Conservation (phyloP, 2,797 vertebrate species). For the Cottoperca gobio region DNA sequence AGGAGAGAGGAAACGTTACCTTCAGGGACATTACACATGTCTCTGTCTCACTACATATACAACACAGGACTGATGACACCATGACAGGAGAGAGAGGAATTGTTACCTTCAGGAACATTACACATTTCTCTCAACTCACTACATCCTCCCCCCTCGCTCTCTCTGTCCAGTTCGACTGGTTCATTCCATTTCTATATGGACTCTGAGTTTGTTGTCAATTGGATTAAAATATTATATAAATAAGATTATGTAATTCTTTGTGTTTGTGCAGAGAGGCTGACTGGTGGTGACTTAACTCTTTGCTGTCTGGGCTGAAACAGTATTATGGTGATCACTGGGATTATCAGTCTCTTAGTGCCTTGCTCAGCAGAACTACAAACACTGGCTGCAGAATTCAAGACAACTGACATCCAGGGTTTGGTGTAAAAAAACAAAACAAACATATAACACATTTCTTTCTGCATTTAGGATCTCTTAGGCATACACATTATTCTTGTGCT, state of each 20-base stretch:
- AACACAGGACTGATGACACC: too few relatives aligned
- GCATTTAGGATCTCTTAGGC: not conserved
- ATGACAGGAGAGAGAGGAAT: too few relatives aligned
- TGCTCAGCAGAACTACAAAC: conserved; percentile 31
- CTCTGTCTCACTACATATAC: too few relatives aligned
- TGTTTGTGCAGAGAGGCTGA: conserved; percentile 28
- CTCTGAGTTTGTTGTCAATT: conserved; percentile 21
- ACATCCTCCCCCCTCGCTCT: too few relatives aligned
- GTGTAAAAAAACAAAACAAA: too few relatives aligned
- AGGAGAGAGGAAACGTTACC: too few relatives aligned
- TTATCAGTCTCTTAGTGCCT: conserved; percentile 6
- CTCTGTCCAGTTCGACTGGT: too few relatives aligned
- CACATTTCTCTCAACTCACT: too few relatives aligned
- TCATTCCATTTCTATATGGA: not conserved
- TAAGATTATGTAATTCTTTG: conserved; percentile 39
- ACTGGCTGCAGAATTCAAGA: not conserved
- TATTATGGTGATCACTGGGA: conserved; percentile 4
- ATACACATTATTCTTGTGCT: not conserved
- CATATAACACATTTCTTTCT: too few relatives aligned
- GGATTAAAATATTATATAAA: conserved; percentile 64
- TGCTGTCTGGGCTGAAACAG: not conserved
- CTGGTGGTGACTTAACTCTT: conserved; percentile 37
- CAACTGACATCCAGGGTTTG: not conserved
- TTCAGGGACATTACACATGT: too few relatives aligned
- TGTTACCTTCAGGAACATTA: too few relatives aligned